Evolutionary conservation across 2,888 invertebrate species (phyloP), one percentile per base, ranked within the genome.

Genomic region (Asteroscopus sphinx): DNA sequence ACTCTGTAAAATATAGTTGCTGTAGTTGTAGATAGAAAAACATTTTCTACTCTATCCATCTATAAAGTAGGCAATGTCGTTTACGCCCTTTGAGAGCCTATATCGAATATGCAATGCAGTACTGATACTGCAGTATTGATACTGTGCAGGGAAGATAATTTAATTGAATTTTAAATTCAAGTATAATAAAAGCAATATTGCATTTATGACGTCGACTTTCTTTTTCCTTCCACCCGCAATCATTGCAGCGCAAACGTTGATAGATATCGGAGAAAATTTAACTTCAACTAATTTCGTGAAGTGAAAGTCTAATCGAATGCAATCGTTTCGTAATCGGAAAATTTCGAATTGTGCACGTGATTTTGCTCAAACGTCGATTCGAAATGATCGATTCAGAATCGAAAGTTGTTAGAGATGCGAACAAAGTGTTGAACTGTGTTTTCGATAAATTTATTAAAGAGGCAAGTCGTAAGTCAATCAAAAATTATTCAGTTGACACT

Each of bases 291-390:
- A 75, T 75, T 67, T 65, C 47, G 66, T 62, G 45, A 39, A 60
- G 63, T 51, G 75, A 75, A 76, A 76, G 75, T 76, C 37, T 62
- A 58, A 73, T 76, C 61, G 60, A 57, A 62, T 51, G 47, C 54
- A 61, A 72, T 64, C 46, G 57, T 62, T 61, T 56, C 17, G 54
- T 61, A 66, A 61, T 70, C 33, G 59, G 61, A 58, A 62, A 70
- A 61, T 75, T 68, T 75, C 66, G 55, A 67, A 72, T 59, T 60
- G 60, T 53, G 41, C 56, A 59, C 75, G 62, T 67, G 66, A 57
- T 59, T 69, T 58, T 40, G 61, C 21, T 47, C 26, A 45, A 68
- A 55, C 45, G 12, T 51, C 53, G 51, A 60, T 60, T 62, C 45
- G 28, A 56, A 58, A 45, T 69, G 48, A 64, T 63, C 47, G 42